Base-by-base conservation (phyloP, 2,113 vertebrate genomes). In the Micronycteris hirsuta region DNA sequence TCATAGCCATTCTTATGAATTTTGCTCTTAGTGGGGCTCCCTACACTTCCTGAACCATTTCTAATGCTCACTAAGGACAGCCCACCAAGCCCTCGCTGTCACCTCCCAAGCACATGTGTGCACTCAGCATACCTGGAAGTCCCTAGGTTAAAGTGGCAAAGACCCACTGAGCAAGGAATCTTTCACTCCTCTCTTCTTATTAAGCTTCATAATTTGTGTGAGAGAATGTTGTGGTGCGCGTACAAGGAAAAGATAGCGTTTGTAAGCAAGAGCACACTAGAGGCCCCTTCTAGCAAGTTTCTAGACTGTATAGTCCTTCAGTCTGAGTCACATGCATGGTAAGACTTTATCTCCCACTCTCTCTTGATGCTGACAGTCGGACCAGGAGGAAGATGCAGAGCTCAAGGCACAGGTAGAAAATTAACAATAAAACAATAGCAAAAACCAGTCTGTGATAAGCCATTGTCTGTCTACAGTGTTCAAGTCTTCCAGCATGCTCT, bases 331-430 rank as follows among this genome's bases (percentile, higher is more conserved):
- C 96, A 26, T 31, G 7, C 91, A 93, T 97, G 96, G 95, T 99
- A 98, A 98, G 97, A 97, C 97, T 94, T 96, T 98, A 89, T 98
- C 90, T 97, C 97, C 96, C 78, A 9, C 97, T 98, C 98, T 98
- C 97, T 98, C 98, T 97, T 96, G 97, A 98, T 96, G 98, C 99
- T 97, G 97, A 95, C 99, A 99, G 99, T 99, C 99, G 97, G 99
- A 99, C 95, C 99, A 99, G 96, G 99, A 99, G 94, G 99, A 99
- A 77, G 99, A 99, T 36, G 97, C 98, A 91, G 98, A 99, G 97
- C 97, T 98, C 96, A 99, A 99, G 97, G 98, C 98, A 91, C 98
- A 99, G 98, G 99, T 99, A 98, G 98, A 98, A 97, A 98, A 96
- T 98, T 43, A 94, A 95, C 94, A 96, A 71, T 31, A 16, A 96